Evolutionary conservation across 2,888 invertebrate genomes (phyloP).

Genomic region (Spisula solida): DNA sequence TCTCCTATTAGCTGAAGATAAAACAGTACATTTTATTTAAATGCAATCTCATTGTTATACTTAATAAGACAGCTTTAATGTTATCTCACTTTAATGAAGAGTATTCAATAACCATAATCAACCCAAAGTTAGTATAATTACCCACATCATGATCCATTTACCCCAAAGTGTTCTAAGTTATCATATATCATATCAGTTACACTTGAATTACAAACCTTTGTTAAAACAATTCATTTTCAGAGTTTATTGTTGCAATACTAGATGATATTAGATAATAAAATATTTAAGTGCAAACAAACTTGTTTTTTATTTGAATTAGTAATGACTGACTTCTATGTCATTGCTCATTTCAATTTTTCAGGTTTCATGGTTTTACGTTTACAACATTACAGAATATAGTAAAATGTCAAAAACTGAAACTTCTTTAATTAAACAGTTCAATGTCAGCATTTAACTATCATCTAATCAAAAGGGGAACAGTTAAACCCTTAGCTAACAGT

Average conservation of each 20-base stretch:
- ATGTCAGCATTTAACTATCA: too few relatives aligned
- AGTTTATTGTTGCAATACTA: neutral
- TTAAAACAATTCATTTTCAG: neutral
- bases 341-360: neutral
- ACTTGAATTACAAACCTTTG: neutral
- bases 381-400: neutral
- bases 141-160: conserved; percentile 20
- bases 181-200: conserved; percentile 24
- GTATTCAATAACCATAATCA: conserved; percentile 15
- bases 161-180: neutral
- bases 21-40: neutral
- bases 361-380: neutral
- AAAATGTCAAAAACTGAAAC: neutral
- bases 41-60: neutral
- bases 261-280: conserved; percentile 5
- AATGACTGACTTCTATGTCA: neutral
- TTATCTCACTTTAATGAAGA: conserved; percentile 13
- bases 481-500: too few relatives aligned
- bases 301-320: neutral
- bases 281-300: neutral
- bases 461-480: too few relatives aligned
- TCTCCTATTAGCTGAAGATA: neutral
- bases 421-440: too few relatives aligned
- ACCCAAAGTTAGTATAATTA: conserved; percentile 23
- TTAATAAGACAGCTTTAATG: neutral